A percentile compares a stretch with the other conserved stretches of the same genome.
Conservation (phyloP, 2,113 vertebrate species). For the Bos indicus region DNA sequence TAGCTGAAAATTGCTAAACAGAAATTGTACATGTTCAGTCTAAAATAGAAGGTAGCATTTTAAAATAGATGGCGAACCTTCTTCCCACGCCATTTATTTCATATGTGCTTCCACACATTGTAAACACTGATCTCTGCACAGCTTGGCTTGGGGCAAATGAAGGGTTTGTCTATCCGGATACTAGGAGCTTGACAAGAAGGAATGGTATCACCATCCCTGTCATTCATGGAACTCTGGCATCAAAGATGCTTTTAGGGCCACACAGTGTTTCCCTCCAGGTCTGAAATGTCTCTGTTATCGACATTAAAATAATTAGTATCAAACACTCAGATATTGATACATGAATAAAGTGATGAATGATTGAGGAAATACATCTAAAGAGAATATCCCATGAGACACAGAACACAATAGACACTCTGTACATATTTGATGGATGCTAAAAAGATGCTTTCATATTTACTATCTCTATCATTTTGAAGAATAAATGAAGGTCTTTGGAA, state of each 20-base stretch:
- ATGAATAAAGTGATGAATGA: background rate
- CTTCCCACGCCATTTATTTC: conserved; percentile 80
- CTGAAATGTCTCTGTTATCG: background rate
- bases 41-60: conserved; percentile 85
- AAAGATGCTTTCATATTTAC: background rate
- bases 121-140: conserved; percentile 81
- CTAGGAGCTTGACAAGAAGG: conserved; percentile 67
- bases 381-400: background rate
- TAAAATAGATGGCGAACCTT: conserved; percentile 83
- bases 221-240: conserved; percentile 54
- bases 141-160: conserved; percentile 73
- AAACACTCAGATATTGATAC: background rate
- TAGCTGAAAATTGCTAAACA: conserved; percentile 88
- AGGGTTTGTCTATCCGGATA: conserved; percentile 61
- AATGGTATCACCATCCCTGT: conserved; percentile 48
- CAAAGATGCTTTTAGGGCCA: conserved; percentile 13
- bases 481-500: background rate
- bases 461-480: background rate
- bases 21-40: conserved; percentile 84
- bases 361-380: background rate
- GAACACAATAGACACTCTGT: background rate
- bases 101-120: conserved; percentile 74
- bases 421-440: background rate
- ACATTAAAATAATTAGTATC: background rate
- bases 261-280: conserved; percentile 1